phyloP scores from a whole-genome alignment of 2,888 invertebrate genomes.

The Leptinotarsa tumamoca region DNA sequence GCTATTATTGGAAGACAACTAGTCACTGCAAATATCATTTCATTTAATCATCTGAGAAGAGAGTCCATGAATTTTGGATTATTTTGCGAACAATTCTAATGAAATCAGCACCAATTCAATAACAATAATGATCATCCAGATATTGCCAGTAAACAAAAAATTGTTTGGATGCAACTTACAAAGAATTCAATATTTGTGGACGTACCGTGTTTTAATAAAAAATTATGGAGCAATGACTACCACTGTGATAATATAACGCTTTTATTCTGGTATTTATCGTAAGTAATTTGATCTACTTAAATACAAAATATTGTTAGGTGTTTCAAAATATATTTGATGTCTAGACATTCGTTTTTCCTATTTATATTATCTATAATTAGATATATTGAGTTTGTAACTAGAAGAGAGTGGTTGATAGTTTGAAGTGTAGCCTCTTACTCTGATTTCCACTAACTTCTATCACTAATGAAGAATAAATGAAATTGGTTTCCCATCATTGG shows the following conservation, averaged over 20 bases:
- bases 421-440: background rate
- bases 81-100: constrained; percentile 19
- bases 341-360: constrained; percentile 58
- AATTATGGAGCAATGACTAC: constrained; percentile 68
- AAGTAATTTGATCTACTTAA: constrained; percentile 62
- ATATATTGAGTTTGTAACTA: constrained; percentile 34
- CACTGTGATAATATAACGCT: constrained; percentile 69
- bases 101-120: constrained; percentile 14
- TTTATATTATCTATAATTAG: constrained; percentile 44
- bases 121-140: constrained; percentile 15
- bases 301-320: constrained; percentile 61
- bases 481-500: no score
- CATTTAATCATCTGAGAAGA: constrained; percentile 9
- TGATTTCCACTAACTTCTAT: background rate
- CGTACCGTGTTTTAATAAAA: constrained; percentile 44
- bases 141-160: constrained; percentile 9
- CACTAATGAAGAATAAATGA: no score
- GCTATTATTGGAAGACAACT: no score
- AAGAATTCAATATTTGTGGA: constrained; percentile 22
- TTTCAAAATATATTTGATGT: constrained; percentile 63
- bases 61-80: constrained; percentile 20
- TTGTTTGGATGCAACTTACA: constrained; percentile 2
- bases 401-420: constrained; percentile 24
- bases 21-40: constrained; percentile 19
- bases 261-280: constrained; percentile 67